These are phyloP conservation scores for Pterocles orientalis DNA, from an alignment of 2,113 vertebrate species.

Conservation along the genomic window DNA sequence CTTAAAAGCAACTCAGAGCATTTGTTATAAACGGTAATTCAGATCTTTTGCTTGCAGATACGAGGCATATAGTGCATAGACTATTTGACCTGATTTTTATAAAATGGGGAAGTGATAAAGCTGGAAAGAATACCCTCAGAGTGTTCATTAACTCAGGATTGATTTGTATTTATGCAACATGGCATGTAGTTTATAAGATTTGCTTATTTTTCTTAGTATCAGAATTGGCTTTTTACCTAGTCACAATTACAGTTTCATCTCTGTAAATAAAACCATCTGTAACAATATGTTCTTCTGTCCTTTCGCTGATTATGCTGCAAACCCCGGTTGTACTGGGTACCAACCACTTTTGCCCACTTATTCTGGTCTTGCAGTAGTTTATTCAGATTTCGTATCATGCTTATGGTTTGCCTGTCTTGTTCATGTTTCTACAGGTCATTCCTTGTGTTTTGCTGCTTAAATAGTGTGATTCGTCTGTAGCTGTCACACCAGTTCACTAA, in stretches of 20 bases:
- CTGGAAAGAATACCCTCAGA: background rate
- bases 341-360: background rate
- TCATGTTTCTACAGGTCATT: background rate
- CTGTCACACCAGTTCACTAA: conserved; percentile 14
- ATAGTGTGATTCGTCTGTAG: background rate
- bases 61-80: background rate
- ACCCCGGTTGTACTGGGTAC: background rate
- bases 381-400: background rate
- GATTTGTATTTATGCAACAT: background rate
- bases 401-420: background rate
- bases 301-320: background rate
- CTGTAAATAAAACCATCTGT: background rate
- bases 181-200: background rate
- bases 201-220: background rate
- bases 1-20: background rate
- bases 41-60: background rate
- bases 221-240: background rate
- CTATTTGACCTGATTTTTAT: background rate
- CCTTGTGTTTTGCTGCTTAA: background rate
- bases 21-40: background rate
- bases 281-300: background rate
- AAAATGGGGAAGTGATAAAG: background rate
- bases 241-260: background rate
- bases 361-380: background rate
- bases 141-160: background rate